Conservation (phyloP, 2,888 invertebrate species). For the Beris morrisii region DNA sequence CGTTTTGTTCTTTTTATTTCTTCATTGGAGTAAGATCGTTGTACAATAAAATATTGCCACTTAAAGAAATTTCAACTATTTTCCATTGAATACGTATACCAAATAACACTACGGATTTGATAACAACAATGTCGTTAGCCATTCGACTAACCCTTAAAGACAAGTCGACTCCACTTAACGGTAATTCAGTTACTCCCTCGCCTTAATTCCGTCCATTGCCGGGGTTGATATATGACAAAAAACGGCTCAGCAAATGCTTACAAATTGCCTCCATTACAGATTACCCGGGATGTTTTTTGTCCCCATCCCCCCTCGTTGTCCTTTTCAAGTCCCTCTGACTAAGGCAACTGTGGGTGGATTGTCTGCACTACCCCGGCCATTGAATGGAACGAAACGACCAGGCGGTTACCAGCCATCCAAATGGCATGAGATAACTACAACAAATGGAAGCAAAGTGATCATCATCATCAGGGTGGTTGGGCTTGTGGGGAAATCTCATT, state of each 20-base stretch:
- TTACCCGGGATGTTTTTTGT: constrained; percentile 31
- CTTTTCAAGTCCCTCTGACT: constrained; percentile 3
- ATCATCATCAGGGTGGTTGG: constrained; percentile 36
- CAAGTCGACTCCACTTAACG: constrained; percentile 32
- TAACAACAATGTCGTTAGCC: constrained; percentile 32
- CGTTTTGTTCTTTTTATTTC: too few relatives aligned
- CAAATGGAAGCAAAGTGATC: constrained; percentile 39
- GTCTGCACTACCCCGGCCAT: not conserved
- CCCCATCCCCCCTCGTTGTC: constrained; percentile 1
- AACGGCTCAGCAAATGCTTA: constrained; percentile 42
- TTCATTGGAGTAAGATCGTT: too few relatives aligned
- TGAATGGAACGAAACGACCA: not conserved
- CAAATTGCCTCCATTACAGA: constrained; percentile 43
- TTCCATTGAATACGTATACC: constrained; percentile 1
- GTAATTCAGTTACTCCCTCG: constrained; percentile 17
- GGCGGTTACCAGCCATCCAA: constrained; percentile 20
- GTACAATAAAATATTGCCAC: too few relatives aligned
- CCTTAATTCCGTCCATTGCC: constrained; percentile 16
- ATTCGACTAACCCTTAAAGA: constrained; percentile 31
- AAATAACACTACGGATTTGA: constrained; percentile 26
- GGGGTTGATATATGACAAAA: constrained; percentile 38
- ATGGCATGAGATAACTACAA: constrained; percentile 36
- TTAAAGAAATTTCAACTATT: too few relatives aligned
- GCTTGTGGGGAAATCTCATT: constrained; percentile 33
- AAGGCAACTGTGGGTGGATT: not conserved